These are phyloP conservation scores for Cryptus armator DNA, from an alignment of 2,888 invertebrate species.

Conservation along the genomic window DNA sequence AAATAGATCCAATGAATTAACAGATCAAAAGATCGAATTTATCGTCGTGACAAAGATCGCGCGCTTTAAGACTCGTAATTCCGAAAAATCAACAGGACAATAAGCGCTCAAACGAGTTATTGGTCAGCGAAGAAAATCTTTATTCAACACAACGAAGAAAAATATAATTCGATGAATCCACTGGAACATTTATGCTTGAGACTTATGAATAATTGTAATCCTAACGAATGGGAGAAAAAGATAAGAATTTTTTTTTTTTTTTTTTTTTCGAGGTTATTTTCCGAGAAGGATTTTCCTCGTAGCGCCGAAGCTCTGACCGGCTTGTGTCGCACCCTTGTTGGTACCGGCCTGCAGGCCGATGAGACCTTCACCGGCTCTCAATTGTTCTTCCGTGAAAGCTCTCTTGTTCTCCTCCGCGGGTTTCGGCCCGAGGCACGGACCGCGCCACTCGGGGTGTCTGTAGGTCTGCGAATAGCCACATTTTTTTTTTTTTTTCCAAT, in stretches of 20 bases:
- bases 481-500: slow-evolving; percentile 9
- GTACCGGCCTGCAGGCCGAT: slow-evolving; percentile 96
- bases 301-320: slow-evolving; percentile 95
- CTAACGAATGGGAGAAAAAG: slow-evolving; percentile 6
- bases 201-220: neutral
- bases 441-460: slow-evolving; percentile 94
- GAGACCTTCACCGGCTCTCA: slow-evolving; percentile 93
- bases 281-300: slow-evolving; percentile 93
- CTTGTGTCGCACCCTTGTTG: slow-evolving; percentile 94
- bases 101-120: neutral
- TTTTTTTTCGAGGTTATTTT: slow-evolving; percentile 86
- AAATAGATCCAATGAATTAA: neutral
- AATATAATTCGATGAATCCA: neutral
- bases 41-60: too few species aligned
- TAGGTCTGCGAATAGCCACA: slow-evolving; percentile 87
- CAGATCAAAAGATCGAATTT: too few species aligned
- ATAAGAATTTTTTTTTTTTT: neutral
- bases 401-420: slow-evolving; percentile 92
- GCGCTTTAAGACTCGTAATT: too few species aligned
- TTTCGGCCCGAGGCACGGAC: slow-evolving; percentile 93
- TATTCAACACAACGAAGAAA: neutral
- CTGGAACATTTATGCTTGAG: neutral
- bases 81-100: too few species aligned
- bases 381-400: slow-evolving; percentile 87
- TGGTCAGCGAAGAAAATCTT: neutral